Conservation (phyloP, 2,797 vertebrate genomes). For the Novumbra hubbsi region DNA sequence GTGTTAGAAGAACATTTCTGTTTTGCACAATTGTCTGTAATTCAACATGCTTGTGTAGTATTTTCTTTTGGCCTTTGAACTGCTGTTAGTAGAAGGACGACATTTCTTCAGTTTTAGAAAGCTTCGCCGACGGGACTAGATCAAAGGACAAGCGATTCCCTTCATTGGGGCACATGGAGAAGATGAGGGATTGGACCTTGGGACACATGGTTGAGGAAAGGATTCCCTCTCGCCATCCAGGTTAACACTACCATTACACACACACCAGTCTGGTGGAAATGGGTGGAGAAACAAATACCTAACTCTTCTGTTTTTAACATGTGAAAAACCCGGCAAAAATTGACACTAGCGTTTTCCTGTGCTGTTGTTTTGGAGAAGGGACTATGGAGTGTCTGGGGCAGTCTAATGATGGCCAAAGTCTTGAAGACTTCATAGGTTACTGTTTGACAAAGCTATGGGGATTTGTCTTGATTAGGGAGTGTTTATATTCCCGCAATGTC, state of each 20-base stretch:
- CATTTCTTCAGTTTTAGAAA: background rate
- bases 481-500: background rate
- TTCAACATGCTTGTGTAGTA: background rate
- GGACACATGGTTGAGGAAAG: background rate
- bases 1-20: conserved; percentile 8
- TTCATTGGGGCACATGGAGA: background rate
- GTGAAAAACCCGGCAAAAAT: background rate
- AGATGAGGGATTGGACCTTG: background rate
- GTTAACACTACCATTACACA: background rate
- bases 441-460: background rate
- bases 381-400: conserved; percentile 1
- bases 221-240: background rate
- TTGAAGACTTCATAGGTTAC: background rate
- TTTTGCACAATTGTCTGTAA: conserved; percentile 9
- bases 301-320: background rate
- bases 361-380: background rate
- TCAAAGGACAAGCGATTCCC: conserved; percentile 4
- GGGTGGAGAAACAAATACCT: background rate
- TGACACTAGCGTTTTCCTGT: background rate
- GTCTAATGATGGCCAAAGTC: conserved; percentile 4
- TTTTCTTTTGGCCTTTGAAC: background rate
- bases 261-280: background rate
- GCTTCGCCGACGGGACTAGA: background rate
- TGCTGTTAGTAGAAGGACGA: conserved; percentile 2
- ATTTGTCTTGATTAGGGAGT: background rate